Base-by-base conservation (phyloP, 2,888 invertebrate species). In the Drosophila nr. perissopoda region DNA sequence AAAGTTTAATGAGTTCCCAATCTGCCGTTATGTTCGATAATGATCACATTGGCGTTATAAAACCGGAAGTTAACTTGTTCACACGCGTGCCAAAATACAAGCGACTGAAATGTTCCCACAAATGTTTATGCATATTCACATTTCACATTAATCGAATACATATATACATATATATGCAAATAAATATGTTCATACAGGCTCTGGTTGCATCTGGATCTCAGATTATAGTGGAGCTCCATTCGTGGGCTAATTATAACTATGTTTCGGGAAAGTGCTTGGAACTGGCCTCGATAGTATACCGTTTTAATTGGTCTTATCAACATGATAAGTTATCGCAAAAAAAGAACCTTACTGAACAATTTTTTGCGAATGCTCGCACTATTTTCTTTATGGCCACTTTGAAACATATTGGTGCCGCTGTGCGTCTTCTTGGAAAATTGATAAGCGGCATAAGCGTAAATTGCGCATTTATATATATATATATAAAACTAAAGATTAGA, bases 281-380 rank as follows among this genome's bases (percentile, higher is more conserved):
- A 56, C 49, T 38, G 42, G 27, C 21, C 38, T 33, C 29, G 34
- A 18, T 18, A 16, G 29, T 11, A 18, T 51, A 21, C 42, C 49
- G 1, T 45, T 21, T 11, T 16, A 21, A 8, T 31, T 21, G 5
- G 8, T 11, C 51, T 78, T 78, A 82, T 78, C 78, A 69, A 2
- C n/a, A 16, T 69, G 89, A 84, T 84, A 84, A 78, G 76, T 13
- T 25, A 25, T 25, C 21, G 51, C 45, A 66, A 71, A 42, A 74
- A 83, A 87, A 83, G 75, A 83, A 89, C 88, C 88, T 84, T 86
- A 76, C 88, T 73, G 45, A 89, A 89, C 84, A 85, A 59, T 85
- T 74, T 89, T 82, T 56, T 48, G 82, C 70, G 51, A 76, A 76
- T 64, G 71, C 82, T 64, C 45, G 69, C 82, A 64, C 53, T 48